Evolutionary conservation across 2,888 invertebrate genomes (phyloP).

Genomic region (Polydrusus tereticollis): DNA sequence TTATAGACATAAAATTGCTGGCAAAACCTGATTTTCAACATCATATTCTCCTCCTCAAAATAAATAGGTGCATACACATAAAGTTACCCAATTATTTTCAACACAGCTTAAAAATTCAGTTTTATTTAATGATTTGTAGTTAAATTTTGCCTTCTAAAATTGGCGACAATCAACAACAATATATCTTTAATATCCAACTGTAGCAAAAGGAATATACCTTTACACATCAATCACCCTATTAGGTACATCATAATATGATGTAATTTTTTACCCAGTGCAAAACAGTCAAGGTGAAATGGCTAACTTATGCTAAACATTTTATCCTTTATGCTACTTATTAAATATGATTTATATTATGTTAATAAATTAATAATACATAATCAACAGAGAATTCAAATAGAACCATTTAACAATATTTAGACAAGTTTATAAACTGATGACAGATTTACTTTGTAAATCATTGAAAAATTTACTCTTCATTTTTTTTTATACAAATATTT

Average conservation of each 20-base stretch:
- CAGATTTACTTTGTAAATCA: background rate
- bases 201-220: background rate
- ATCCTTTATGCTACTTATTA: background rate
- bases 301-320: background rate
- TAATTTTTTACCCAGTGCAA: background rate
- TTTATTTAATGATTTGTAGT: no score
- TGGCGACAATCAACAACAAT: no score
- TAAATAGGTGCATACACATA: no score
- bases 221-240: background rate
- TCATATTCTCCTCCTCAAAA: no score
- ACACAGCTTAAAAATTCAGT: no score
- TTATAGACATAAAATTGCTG: no score
- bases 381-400: background rate
- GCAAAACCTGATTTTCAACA: no score
- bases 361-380: constrained; percentile 2
- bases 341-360: constrained; percentile 19
- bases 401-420: background rate
- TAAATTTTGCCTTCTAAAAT: no score
- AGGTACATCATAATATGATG: background rate
- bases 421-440: background rate
- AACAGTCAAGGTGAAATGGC: constrained; percentile 2
- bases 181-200: background rate
- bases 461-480: background rate
- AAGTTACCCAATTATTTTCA: no score
- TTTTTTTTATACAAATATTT: background rate